Base-by-base conservation (phyloP, 35 echinoderm and acorn worm genomes). In the Patiria miniata region DNA sequence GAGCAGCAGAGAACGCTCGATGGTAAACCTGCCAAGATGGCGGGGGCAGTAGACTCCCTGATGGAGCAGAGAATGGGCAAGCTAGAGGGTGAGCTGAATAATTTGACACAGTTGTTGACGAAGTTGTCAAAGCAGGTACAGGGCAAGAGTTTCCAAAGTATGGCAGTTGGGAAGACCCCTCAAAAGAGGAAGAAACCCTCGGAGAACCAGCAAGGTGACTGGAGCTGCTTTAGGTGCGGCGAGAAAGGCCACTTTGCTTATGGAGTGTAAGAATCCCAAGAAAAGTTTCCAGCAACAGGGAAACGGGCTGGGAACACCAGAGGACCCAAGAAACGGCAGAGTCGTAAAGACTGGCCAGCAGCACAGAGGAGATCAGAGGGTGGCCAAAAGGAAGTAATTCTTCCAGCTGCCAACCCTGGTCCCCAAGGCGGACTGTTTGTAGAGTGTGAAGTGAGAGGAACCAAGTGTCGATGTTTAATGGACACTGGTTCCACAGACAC, bases 281-380 rank as follows among this genome's bases (percentile, higher is more conserved):
- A 52, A 80, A 18, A 26, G 23, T 8, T 17, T 23, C 37, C n/a
- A 69, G 61, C 1, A 30, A 17, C 17, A 1, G 78, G 37, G 78
- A 80, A 80, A 80, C 78, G 78, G 84, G 65, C 40, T 37, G 52
- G 40, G 28, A 5, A 84, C 50, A 40, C 44, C 21, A 19, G 42
- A 28, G 22, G 12, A 29, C 36, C 22, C 33, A 42, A 23, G 28
- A 29, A 0, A 50, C n/a, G 42, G 12, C 42, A 4, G 4, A 47
- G 42, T 47, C 42, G 12, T 12, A 47, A 12, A 47, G 42, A 47
- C 42, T 6, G 42, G 42, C 4, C 42, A 47, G 42, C 12, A 47
- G 42, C 4, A 12, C n/a, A n/a, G 42, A 47, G 4, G 12, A 47
- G 42, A 47, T 12, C 42, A 47, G 42, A 47, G 42, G 42, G 42